Evolutionary conservation across 1,140 invertebrate species (phyloP), one percentile per base, ranked within the genome.

Genomic region (Cherax quadricarinatus): DNA sequence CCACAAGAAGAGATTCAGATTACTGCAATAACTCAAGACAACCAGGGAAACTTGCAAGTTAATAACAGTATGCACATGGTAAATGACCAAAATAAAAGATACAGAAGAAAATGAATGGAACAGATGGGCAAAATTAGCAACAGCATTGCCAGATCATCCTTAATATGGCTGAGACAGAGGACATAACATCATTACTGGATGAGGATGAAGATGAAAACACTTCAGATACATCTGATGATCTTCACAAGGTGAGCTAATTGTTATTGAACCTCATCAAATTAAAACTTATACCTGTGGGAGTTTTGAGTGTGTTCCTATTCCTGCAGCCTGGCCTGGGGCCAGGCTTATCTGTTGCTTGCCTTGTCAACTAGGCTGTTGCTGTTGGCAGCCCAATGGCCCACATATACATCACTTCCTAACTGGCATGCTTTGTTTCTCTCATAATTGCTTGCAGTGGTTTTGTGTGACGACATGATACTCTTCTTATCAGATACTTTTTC

Each of bases 181-280:
- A 89, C n/a, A 24, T 89, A 53, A 89, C 88, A 49, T 82, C 88
- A 30, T 66, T 89, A 18, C 66, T 89, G 30, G 88, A 84, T 30
- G 88, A 89, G 10, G 87, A 88, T n/a, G 79, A 88, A 14, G 88
- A 89, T n/a, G 80, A 89, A 41, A 84, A 57, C 49, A 75, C 80
- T 73, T 89, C 88, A 18, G 88, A 89, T 83, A 75, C 88, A 83
- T 89, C 88, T 30, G 88, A 89, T 53, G 88, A 89, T n/a, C 88
- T 89, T n/a, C 81, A 89, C 66, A 89, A 89, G 88, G 88, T 89
- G 30, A 51, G 21, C 12, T 48, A 41, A 53, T 53, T 14, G 30
- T 41, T 41, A 41, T 2, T 41, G 21, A 18, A 12, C 10, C 70
- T 10, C 6, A 57, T 48, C 4, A 83, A 30, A 48, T 62, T n/a